Conservation (phyloP, 2,113 vertebrate species). For the Rhabdornis inornatus region DNA sequence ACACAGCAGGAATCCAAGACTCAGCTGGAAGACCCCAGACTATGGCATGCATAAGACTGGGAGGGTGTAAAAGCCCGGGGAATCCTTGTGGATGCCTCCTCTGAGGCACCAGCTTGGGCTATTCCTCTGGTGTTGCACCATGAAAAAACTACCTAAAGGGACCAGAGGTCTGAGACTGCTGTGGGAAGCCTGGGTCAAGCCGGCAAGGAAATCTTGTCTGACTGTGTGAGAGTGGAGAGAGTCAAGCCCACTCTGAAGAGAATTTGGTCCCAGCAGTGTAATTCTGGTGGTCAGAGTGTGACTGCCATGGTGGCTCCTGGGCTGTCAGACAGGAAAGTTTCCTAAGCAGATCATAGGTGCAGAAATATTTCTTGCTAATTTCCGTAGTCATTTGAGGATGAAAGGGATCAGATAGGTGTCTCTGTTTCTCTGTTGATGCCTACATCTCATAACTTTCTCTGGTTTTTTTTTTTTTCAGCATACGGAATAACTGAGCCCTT, state of each 20-base stretch:
- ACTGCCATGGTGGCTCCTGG: background rate
- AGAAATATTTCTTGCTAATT: background rate
- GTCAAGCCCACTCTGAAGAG: background rate
- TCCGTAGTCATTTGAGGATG: background rate
- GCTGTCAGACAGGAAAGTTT: background rate
- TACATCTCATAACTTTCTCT: background rate
- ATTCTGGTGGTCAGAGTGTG: background rate
- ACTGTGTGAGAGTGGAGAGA: background rate
- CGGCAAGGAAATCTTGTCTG: background rate
- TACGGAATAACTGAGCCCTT: constrained; percentile 70
- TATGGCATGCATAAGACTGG: background rate
- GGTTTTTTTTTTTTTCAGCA: constrained; percentile 57
- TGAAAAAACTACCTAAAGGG: background rate
- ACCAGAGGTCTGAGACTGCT: background rate
- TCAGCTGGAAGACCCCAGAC: background rate
- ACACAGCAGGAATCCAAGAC: background rate
- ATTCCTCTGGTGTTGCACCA: background rate
- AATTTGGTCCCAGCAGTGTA: background rate
- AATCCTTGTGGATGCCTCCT: background rate
- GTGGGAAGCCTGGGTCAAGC: background rate
- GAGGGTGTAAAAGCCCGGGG: background rate
- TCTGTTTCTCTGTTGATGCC: background rate
- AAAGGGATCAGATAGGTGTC: background rate
- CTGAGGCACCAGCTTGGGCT: background rate
- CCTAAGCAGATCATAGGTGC: background rate